These are phyloP conservation scores for Stramonita haemastoma DNA, from an alignment of 2,888 invertebrate species.

Conservation along the genomic window DNA sequence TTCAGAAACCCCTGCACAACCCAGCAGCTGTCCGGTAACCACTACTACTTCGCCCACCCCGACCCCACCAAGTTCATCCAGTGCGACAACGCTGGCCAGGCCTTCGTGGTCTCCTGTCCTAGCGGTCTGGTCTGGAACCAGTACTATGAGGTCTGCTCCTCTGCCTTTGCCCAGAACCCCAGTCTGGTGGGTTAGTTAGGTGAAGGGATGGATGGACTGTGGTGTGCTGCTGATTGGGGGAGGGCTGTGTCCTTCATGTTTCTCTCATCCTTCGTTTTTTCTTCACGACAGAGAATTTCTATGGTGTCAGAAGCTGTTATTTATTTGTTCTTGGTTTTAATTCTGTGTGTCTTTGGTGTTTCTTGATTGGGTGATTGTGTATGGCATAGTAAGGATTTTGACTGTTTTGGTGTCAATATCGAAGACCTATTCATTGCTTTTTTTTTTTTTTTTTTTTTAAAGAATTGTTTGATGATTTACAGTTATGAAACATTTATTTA, in stretches of 20 bases:
- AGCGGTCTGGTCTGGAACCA: slow-evolving; percentile 62
- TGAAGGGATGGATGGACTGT: background rate
- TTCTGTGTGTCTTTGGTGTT: too few species aligned
- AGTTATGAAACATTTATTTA: too few species aligned
- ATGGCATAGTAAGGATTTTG: too few species aligned
- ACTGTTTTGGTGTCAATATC: too few species aligned
- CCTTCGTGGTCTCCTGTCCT: slow-evolving; percentile 56
- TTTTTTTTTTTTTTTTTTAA: too few species aligned
- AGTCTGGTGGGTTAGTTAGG: background rate
- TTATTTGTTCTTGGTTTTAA: too few species aligned
- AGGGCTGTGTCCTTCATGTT: background rate
- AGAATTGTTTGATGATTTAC: too few species aligned
- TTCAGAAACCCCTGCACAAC: slow-evolving; percentile 44
- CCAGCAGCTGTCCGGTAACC: slow-evolving; percentile 41
- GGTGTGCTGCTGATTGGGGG: background rate
- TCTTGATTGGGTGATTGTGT: too few species aligned
- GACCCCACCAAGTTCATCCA: slow-evolving; percentile 62
- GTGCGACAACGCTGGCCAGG: slow-evolving; percentile 57
- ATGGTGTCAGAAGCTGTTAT: background rate
- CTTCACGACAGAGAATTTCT: background rate
- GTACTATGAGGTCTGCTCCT: slow-evolving; percentile 53
- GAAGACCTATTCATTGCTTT: too few species aligned
- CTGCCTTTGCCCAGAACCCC: slow-evolving; percentile 36
- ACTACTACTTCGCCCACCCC: slow-evolving; percentile 60
- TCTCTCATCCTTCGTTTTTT: background rate